These are phyloP conservation scores for Trachemys scripta DNA, from an alignment of 2,113 vertebrate genomes.

Conservation along the genomic window DNA sequence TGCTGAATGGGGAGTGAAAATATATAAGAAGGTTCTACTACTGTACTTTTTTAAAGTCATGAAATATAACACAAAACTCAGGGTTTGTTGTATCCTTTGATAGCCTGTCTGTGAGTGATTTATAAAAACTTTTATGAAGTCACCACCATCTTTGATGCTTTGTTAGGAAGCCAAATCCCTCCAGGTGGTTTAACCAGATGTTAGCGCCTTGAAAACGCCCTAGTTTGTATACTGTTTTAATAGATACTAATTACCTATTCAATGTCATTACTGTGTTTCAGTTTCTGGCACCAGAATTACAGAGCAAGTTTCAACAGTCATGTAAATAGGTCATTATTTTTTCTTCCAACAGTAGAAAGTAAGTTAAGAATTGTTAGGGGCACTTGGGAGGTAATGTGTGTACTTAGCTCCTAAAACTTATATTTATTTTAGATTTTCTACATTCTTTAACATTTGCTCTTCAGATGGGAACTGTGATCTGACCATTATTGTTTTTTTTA, in stretches of 20 bases:
- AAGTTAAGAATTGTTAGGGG: constrained; percentile 17
- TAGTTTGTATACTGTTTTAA: constrained; percentile 82
- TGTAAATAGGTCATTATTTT: constrained; percentile 51
- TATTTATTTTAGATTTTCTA: constrained; percentile 53
- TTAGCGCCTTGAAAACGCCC: constrained; percentile 76
- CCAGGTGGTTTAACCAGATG: constrained; percentile 80
- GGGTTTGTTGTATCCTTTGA: constrained; percentile 55
- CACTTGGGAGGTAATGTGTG: constrained; percentile 20
- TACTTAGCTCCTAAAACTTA: not conserved
- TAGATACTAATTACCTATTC: constrained; percentile 83
- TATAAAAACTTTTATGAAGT: constrained; percentile 72
- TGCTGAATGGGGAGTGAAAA: not conserved
- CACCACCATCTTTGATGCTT: constrained; percentile 72
- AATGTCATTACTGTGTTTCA: constrained; percentile 76
- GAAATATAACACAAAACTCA: constrained; percentile 44
- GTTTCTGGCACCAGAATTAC: constrained; percentile 71
- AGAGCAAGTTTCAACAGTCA: constrained; percentile 83
- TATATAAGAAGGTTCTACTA: not conserved
- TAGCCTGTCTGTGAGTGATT: constrained; percentile 59
- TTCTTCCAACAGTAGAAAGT: constrained; percentile 64
- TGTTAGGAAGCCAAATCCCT: constrained; percentile 83
- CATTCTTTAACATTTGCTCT: not conserved
- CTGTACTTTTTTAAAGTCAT: constrained; percentile 14
- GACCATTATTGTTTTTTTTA: not conserved
- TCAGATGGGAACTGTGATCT: not conserved